Evolutionary conservation across 2,797 vertebrate genomes (phyloP), one percentile per base, ranked within the genome.

Genomic region (Poeciliopsis paucimaculata): DNA sequence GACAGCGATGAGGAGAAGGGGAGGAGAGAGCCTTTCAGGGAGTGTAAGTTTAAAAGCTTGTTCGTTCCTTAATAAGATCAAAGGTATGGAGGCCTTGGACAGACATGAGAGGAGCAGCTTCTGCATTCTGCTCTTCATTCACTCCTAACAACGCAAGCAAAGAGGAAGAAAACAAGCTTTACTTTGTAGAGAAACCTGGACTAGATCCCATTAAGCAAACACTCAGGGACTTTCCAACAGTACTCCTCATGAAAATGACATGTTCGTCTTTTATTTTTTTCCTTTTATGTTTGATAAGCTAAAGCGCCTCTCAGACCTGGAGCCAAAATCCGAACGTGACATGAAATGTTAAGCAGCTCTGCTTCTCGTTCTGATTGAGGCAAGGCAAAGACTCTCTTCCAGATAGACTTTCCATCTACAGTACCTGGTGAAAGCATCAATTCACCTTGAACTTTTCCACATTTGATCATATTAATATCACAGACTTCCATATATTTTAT

Each of bases 41-140:
- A 92, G 90, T 82, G 90, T 86, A 87, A 86, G 87, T 92, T 91
- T 89, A 93, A 94, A 93, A 93, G 95, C 92, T 86, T 92, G 92
- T 94, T 95, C 95, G 94, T 93, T 91, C 94, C 91, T 92, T 85
- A 84, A 91, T 92, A 88, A 94, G 93, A 96, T 96, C 95, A 96
- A 95, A 95, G 93, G 90, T 91, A 90, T 87, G 49, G 73, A 91
- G 91, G 90, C 93, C 93, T 94, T 95, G 95, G 95, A 94, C 86
- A 90, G 94, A 94, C 93, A 95, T 95, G 92, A 96, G 94, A 95
- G 88, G 77, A 80, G 45, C 85, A 83, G 84, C 87, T 89, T 87
- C 89, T 87, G 91, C 92, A 95, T 93, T 94, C 94, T 95, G 94
- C 89, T 94, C 90, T 86, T 87, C 88, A 90, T 91, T 93, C 93